Evolutionary conservation across 1,140 invertebrate species (phyloP), one percentile per base, ranked within the genome.

Genomic region (Formica exsecta): DNA sequence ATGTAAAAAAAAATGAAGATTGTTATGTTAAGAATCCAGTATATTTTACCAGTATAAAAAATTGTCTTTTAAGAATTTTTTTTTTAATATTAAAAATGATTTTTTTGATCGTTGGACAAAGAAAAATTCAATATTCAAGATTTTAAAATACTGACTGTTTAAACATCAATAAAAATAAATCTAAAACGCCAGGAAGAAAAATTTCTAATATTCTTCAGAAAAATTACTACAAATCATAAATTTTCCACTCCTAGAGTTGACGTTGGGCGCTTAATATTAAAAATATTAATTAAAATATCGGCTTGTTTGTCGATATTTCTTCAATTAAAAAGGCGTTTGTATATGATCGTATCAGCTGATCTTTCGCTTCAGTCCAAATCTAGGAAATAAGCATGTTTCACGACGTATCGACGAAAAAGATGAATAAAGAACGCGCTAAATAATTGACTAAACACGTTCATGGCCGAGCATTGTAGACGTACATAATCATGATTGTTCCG

Each of bases 381-480:
- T 41, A 44, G 57, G 9, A 36, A 41, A 38, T 22, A 25, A 54
- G 19, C 36, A 13, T 48, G 29, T 80, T 79, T 54, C 29, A 25
- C 44, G 32, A 38, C 32, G n/a, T 44, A 5, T 79, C n/a, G 7
- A 22, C 61, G 8, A 36, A 25, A 11, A 65, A 77, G 0, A 77
- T 32, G 1, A 11, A 51, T 22, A 65, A 66, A 44, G 32, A 79
- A 74, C n/a, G 61, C 32, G 8, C 32, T n/a, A n/a, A 80, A 38
- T 68, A 80, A 80, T 80, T 80, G 44, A 48, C 44, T 68, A 54
- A 80, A 80, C 76, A 57, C n/a, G 64, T 70, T 80, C 76, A 80
- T 8, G 76, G 76, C 13, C 76, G 32, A 80, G 32, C 22, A 68
- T 80, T 51, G 13, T 80, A 54, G 68, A 68, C 44, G 44, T 32